Base-by-base conservation (phyloP, 2,113 vertebrate genomes). In the Phalacrocorax pelagicus region DNA sequence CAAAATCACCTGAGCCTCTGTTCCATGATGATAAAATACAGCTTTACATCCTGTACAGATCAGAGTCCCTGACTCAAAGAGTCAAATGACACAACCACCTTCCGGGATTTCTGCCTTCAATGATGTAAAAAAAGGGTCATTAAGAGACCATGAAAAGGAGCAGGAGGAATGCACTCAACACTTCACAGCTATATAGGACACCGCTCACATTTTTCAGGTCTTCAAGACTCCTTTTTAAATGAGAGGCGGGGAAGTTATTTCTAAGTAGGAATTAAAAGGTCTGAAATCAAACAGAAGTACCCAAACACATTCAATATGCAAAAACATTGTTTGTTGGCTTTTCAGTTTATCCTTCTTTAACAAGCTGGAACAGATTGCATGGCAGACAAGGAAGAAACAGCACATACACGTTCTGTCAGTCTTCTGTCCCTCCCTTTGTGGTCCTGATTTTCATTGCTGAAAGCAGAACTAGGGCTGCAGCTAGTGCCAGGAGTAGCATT, bases 321-420 rank as follows among this genome's bases (percentile, higher is more conserved):
- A 88, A 95, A 92, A 3, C 46, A 72, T 72, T 73, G 58, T 80
- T 94, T 59, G 44, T 89, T 89, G 69, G 63, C 63, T 94, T 92
- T 95, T 94, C 77, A 80, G 72, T 94, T 94, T 84, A 88, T 84
- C 75, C 69, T 54, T 57, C 81, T 73, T 92, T 54, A 88, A 95
- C 5, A 12, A 77, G 27, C 12, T 78, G 81, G 78, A 96, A 91
- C 88, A 96, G 78, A 89, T 11, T 85, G 47, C 77, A 84, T 0
- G 0, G 36, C 65, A 81, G 81, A 94, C 71, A 77, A 83, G 62
- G 66, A 75, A 88, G 44, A 90, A 94, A 78, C 51, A 84, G 59
- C 47, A 74, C 13, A 42, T 74, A 63, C 7, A 54, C 24, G 38
- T 11, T 92, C 74, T 46, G 51, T 70, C 63, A 46, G 24, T 78